A percentile compares a stretch with the other conserved stretches of the same genome.
These are phyloP conservation scores for western clawed frog (Xenopus tropicalis) DNA, from an alignment of 2,113 vertebrate genomes.

Conservation along the genomic window DNA sequence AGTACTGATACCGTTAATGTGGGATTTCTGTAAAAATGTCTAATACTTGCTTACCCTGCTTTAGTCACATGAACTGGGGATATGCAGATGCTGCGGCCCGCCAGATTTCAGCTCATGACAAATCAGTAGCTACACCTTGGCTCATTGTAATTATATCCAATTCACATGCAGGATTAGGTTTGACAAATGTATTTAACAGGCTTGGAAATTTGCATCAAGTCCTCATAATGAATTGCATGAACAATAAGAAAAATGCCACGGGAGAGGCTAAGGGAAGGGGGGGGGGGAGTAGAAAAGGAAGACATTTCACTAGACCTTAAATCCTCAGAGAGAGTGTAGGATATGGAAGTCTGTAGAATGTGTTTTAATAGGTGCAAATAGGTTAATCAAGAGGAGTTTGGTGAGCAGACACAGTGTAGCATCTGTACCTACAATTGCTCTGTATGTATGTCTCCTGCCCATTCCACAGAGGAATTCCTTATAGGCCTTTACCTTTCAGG, in stretches of 20 bases:
- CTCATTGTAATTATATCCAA: conserved; percentile 48
- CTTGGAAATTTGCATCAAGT: conserved; percentile 48
- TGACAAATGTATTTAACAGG: conserved; percentile 41
- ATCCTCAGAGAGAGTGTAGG: conserved; percentile 21
- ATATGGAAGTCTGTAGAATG: conserved; percentile 16
- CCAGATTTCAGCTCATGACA: conserved; percentile 37
- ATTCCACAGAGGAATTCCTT: background rate
- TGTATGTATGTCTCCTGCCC: background rate
- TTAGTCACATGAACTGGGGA: background rate
- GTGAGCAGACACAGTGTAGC: background rate
- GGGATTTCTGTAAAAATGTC: too few relatives aligned
- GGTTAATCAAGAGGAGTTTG: conserved; percentile 42
- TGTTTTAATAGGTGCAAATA: conserved; percentile 38
- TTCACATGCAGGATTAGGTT: conserved; percentile 43
- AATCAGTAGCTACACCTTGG: conserved; percentile 40
- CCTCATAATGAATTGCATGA: conserved; percentile 49
- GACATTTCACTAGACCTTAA: conserved; percentile 31
- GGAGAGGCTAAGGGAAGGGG: conserved; percentile 2
- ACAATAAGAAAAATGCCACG: conserved; percentile 36
- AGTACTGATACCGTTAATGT: too few relatives aligned
- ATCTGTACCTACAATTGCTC: conserved; percentile 22
- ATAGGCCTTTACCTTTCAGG: background rate
- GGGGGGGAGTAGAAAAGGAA: conserved; percentile 28
- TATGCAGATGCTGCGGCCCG: conserved; percentile 34
- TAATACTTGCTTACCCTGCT: background rate